These are phyloP conservation scores for Cantharis rustica DNA, from an alignment of 2,888 invertebrate species.

Conservation along the genomic window DNA sequence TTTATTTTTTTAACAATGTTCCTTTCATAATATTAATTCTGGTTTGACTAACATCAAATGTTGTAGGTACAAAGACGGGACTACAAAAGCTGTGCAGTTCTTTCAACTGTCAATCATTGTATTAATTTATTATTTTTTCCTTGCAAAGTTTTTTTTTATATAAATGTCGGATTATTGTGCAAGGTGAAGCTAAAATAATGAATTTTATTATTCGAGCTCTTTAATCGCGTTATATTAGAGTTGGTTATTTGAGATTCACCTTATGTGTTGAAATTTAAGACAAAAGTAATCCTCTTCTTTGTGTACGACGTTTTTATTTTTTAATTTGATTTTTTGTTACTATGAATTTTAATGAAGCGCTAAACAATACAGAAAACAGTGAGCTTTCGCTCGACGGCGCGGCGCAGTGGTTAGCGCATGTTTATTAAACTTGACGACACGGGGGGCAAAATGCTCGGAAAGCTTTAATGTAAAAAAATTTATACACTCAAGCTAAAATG, in stretches of 20 bases:
- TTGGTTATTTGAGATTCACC: background rate
- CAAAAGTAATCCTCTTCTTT: background rate
- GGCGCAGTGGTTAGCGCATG: background rate
- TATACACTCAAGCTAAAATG: background rate
- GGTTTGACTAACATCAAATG: background rate
- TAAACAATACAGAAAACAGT: background rate
- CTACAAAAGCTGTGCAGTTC: background rate
- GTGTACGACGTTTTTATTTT: background rate
- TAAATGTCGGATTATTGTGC: background rate
- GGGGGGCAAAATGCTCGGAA: background rate
- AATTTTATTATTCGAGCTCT: background rate
- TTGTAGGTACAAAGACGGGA: background rate
- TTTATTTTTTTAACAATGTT: background rate
- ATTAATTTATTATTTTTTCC: slow-evolving; percentile 1
- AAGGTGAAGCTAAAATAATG: slow-evolving; percentile 1
- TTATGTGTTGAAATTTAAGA: background rate
- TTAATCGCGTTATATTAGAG: background rate
- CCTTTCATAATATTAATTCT: background rate
- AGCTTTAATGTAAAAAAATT: background rate
- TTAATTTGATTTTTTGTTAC: background rate
- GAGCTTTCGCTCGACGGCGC: background rate
- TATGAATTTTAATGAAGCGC: background rate
- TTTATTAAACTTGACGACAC: background rate
- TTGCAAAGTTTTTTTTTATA: background rate
- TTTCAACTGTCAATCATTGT: background rate